Base-by-base conservation (phyloP, 2,888 invertebrate species). In the Rhagium mordax region DNA sequence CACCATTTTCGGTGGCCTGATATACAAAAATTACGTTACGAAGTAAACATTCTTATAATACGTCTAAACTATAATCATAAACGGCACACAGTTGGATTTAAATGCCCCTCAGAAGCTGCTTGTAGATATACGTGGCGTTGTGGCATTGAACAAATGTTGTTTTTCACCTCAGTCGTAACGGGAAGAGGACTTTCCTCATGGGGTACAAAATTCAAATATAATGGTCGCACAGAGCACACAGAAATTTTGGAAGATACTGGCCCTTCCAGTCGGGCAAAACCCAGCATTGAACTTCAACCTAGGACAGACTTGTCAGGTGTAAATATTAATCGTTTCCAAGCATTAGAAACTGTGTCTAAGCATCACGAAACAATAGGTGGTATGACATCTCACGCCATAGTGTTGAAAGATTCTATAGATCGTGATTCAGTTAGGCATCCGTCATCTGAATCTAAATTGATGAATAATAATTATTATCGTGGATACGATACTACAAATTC, bases 41-140 rank as follows among this genome's bases (percentile, higher is more conserved):
- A 98, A 86, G 98, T 98, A 20, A 96, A 98, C 89, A 98, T 98
- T 96, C 98, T 99, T 86, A 97, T 98, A 80, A 95, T 98, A 68
- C 98, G 98, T 88, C 91, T 98, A 73, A 95, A 95, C 84, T 95
- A 96, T 85, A 95, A 95, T 70, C 89, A 96, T 96, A 96, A 96
- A 89, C 96, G 96, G 85, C 96, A 96, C 87, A 96, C 96, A 21
- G 95, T 98, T 76, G 98, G 98, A 15, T 98, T 97, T 89, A 97
- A 97, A 88, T 98, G 98, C 89, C 95, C 96, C 69, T 95, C 95
- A 79, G 95, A 96, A 59, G 93, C 96, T 53, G 94, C 97, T 66
- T 98, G 98, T 86, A 94, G 98, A 80, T 97, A 98, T 89, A 94
- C 99, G 76, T 99, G 98, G 98, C 93, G 96, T 86, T 98, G 98